Conservation (phyloP, 2,113 vertebrate species). For the Lophotis ruficrista region DNA sequence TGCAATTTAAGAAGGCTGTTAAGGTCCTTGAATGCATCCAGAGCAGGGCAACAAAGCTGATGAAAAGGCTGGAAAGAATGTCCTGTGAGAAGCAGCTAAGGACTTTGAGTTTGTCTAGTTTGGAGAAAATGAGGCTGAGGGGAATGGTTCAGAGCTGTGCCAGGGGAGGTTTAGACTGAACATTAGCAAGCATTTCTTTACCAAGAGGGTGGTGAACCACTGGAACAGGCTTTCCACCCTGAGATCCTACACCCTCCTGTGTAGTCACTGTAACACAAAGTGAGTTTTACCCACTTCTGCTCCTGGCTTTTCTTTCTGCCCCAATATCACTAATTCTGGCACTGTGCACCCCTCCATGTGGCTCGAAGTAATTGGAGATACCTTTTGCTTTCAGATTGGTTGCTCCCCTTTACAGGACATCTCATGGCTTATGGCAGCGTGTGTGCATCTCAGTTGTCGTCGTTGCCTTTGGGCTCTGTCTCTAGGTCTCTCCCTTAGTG, state of each 20-base stretch:
- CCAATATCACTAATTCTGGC: neutral
- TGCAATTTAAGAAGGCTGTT: no score
- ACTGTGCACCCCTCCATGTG: fast-evolving
- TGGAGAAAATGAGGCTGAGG: no score
- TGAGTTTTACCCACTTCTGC: neutral
- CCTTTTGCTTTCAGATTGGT: neutral
- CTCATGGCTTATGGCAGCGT: neutral
- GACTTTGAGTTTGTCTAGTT: no score
- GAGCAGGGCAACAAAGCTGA: no score
- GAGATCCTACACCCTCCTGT: neutral
- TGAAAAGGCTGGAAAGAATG: no score
- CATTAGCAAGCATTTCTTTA: no score
- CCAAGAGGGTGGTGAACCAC: no score
- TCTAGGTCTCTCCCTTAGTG: neutral
- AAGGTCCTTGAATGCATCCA: no score
- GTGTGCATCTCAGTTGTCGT: neutral
- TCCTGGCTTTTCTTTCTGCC: neutral
- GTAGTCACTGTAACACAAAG: neutral
- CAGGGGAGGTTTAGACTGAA: no score
- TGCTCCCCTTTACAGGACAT: neutral
- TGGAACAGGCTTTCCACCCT: neutral
- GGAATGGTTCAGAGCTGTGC: no score
- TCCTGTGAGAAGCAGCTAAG: no score
- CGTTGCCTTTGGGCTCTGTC: neutral
- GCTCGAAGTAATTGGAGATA: neutral